phyloP scores from a whole-genome alignment of 2,113 vertebrate species.

The Erinaceus europaeus region DNA sequence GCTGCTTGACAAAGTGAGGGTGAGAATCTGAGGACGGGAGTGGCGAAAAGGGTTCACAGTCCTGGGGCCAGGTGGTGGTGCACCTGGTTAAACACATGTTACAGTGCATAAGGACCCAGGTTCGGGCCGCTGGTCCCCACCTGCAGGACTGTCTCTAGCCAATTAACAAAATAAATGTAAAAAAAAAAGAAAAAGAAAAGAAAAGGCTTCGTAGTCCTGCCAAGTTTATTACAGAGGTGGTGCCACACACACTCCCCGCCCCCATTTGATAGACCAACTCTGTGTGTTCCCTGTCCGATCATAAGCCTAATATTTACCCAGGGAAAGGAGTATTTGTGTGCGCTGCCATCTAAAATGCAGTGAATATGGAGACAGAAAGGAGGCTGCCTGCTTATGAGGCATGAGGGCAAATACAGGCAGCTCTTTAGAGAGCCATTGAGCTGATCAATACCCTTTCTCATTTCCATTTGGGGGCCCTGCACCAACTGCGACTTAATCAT shows the following conservation, averaged over 20 bases:
- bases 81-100: no score
- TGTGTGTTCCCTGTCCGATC: neutral
- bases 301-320: conserved; percentile 56
- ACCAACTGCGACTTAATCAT: neutral
- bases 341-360: conserved; percentile 23
- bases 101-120: no score
- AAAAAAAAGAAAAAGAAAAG: no score
- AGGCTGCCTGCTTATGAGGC: conserved; percentile 24
- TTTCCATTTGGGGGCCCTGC: neutral
- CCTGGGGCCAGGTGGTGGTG: fast-evolving
- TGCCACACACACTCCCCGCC: neutral
- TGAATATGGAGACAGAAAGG: conserved; percentile 16
- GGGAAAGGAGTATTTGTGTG: conserved; percentile 28
- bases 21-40: no score
- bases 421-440: conserved; percentile 47
- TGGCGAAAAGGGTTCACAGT: neutral
- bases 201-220: neutral
- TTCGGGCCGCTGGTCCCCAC: no score
- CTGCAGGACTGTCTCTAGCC: no score
- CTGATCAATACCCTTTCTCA: conserved; percentile 31
- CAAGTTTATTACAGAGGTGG: no score
- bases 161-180: no score
- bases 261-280: neutral
- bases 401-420: conserved; percentile 49
- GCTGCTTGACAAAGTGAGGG: no score